Base-by-base conservation (phyloP, 64 coral and sea anemone genomes). In the Montipora efflorescens region DNA sequence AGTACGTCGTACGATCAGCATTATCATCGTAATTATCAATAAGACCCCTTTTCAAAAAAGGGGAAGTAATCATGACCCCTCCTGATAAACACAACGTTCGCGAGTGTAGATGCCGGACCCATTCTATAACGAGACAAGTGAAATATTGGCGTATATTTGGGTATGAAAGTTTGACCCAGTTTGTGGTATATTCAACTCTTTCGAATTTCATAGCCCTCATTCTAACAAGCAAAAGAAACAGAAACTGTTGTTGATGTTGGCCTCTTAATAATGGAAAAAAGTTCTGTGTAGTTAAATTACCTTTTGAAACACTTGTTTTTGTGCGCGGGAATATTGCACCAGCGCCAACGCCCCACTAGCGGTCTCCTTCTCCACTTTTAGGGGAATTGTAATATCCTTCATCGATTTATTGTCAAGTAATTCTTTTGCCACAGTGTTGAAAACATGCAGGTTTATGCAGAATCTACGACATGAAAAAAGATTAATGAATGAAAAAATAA, bases 251-350 rank as follows among this genome's bases (percentile, higher is more conserved):
- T 74, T 74, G 70, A n/a, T 21, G n/a, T 74, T 74, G 16, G 70
- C 70, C 70, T 74, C 70, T 74, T 74, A 74, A 74, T 76, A 74
- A 74, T 76, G 43, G 74, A 0, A 76, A 47, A 44, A 47, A 47
- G 43, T 76, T 76, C 74, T 44, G 6, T 76, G 22, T 14, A 44
- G 10, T 44, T 44, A n/a, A 69, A 48, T 0, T 87, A 87, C 83
- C 83, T 71, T 71, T 46, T 87, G 83, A 87, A 87, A 87, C 69
- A 87, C 59, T n/a, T 87, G 64, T 71, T 87, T 87, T 87, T 87
- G 83, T 87, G 83, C 83, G 61, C 64, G 83, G 83, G 83, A 87
- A 87, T 87, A 87, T 49, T 87, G 83, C 12, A 87, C 83, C 7
- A 87, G 83, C 62, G 83, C 83, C 36, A 87, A 20, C 25, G 83